These are phyloP conservation scores for Eristalis arbustorum DNA, from an alignment of 2,888 invertebrate species.

Conservation along the genomic window DNA sequence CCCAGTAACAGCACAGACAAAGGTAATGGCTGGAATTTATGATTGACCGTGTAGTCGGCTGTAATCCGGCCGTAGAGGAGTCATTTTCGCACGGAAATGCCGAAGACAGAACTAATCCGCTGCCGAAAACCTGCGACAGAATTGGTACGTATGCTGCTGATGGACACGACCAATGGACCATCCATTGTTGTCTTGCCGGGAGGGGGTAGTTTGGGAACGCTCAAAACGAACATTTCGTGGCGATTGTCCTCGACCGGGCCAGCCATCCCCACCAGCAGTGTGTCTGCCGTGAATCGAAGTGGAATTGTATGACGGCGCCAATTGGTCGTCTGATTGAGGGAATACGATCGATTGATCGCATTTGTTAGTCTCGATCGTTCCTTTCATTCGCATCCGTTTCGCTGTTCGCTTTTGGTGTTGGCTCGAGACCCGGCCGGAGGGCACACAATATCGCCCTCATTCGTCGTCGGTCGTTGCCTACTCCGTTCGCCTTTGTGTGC, in stretches of 20 bases:
- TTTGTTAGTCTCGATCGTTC: constrained; percentile 48
- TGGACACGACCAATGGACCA: not conserved
- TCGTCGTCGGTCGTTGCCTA: constrained; percentile 5
- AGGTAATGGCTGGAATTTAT: constrained; percentile 31
- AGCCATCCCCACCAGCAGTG: not conserved
- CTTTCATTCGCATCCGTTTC: constrained; percentile 43
- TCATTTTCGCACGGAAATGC: constrained; percentile 54
- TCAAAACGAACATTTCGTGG: not conserved
- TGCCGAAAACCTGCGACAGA: constrained; percentile 21
- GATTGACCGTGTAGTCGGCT: constrained; percentile 37
- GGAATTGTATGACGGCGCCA: constrained; percentile 56
- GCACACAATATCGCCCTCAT: constrained; percentile 31
- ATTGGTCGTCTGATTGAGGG: constrained; percentile 50
- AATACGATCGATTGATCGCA: constrained; percentile 62
- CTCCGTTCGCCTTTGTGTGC: constrained; percentile 31
- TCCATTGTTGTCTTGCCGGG: not conserved
- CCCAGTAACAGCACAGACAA: constrained; percentile 7
- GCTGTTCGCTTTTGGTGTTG: constrained; percentile 15
- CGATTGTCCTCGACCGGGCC: not conserved
- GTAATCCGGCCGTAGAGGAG: constrained; percentile 25
- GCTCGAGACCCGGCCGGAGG: constrained; percentile 7
- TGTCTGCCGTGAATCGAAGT: not conserved
- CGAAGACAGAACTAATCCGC: constrained; percentile 24
- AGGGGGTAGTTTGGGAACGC: not conserved
- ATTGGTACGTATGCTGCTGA: not conserved